A percentile compares a stretch with the other conserved stretches of the same genome.
Evolutionary conservation across 2,797 vertebrate genomes (phyloP).

Genomic region (Micropoecilia bifurca): DNA sequence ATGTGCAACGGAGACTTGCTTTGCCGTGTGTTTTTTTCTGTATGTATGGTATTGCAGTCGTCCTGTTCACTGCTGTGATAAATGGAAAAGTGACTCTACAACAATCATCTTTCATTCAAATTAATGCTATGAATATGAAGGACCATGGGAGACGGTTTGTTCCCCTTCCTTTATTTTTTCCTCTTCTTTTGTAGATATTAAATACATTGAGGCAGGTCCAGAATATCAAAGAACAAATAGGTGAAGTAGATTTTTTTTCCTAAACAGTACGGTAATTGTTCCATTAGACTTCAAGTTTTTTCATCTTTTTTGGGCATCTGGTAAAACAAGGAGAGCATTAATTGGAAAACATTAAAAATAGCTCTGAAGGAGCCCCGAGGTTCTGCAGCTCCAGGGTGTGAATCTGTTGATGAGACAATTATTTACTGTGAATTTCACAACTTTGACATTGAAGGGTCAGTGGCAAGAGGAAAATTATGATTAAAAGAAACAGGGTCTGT

Average conservation of each 20-base stretch:
- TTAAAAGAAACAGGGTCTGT: not conserved
- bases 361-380: not conserved
- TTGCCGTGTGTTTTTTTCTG: conserved; percentile 28
- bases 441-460: not conserved
- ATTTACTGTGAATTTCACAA: not conserved
- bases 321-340: not conserved
- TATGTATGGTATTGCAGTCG: conserved; percentile 25
- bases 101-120: conserved; percentile 58
- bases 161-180: conserved; percentile 5
- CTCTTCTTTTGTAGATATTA: not conserved
- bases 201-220: not conserved
- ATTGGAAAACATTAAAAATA: not conserved
- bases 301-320: not conserved
- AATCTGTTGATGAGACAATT: not conserved
- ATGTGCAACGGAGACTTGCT: conserved; percentile 35
- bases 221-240: conserved; percentile 5
- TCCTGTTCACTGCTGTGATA: conserved; percentile 51
- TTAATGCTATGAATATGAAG: conserved; percentile 55
- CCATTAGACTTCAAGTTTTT: not conserved
- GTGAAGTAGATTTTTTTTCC: not conserved
- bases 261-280: not conserved
- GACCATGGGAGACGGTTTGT: conserved; percentile 7
- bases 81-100: conserved; percentile 63
- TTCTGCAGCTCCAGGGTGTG: not conserved
- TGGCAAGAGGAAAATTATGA: not conserved